Evolutionary conservation across 2,797 vertebrate species (phyloP).

Genomic region (Sebastolobus alascanus): DNA sequence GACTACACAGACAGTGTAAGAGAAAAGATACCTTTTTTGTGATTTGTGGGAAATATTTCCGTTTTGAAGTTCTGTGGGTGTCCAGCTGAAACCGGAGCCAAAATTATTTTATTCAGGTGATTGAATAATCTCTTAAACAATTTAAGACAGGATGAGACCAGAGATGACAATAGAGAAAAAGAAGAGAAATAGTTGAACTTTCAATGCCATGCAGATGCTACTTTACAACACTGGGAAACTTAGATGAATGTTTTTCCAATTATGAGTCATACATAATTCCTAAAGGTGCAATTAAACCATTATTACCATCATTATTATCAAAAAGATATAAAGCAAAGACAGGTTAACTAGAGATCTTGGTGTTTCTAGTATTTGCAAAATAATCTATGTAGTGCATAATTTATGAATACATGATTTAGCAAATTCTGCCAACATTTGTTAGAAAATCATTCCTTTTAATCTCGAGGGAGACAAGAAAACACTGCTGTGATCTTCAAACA

Average conservation of each 20-base stretch:
- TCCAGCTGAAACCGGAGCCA: conserved; percentile 86
- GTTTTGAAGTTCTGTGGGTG: conserved; percentile 92
- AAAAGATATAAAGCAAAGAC: conserved; percentile 51
- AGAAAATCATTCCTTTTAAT: conserved; percentile 74
- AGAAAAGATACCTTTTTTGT: conserved; percentile 88
- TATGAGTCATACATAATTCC: conserved; percentile 54
- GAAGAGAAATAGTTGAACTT: conserved; percentile 49
- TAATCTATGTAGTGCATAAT: conserved; percentile 61
- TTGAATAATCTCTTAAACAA: conserved; percentile 42
- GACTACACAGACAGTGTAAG: conserved; percentile 39
- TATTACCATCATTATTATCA: conserved; percentile 51
- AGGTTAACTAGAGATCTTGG: conserved; percentile 71
- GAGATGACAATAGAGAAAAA: conserved; percentile 52
- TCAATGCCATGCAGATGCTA: conserved; percentile 33
- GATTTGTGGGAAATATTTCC: conserved; percentile 90
- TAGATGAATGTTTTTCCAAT: conserved; percentile 58
- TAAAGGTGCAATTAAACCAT: conserved; percentile 65
- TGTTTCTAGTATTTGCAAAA: conserved; percentile 57
- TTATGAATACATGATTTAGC: conserved; percentile 63
- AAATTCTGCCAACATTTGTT: conserved; percentile 62
- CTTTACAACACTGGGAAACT: conserved; percentile 43
- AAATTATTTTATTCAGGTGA: conserved; percentile 61
- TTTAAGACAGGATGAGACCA: conserved; percentile 57
- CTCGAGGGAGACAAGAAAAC: conserved; percentile 63
- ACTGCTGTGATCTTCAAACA: conserved; percentile 74